Percentiles rank a stretch among this genome's conserved stretches.
These are phyloP conservation scores for Philereme vetulata DNA, from an alignment of 2,888 invertebrate genomes.

Conservation along the genomic window DNA sequence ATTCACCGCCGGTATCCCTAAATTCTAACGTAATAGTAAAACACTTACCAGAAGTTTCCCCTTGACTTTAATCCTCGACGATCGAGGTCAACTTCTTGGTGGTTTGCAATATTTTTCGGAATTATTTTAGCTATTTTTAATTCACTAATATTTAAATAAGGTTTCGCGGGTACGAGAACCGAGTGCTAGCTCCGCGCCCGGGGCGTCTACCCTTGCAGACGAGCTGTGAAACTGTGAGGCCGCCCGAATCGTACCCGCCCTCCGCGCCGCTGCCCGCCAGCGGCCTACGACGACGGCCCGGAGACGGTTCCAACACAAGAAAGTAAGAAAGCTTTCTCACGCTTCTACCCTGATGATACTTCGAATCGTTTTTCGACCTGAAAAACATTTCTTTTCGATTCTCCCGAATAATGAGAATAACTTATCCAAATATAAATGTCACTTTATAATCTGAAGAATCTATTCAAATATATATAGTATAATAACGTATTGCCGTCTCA, in stretches of 20 bases:
- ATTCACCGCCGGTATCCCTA: constrained; percentile 36
- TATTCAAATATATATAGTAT: too few species aligned
- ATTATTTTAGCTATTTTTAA: constrained; percentile 14
- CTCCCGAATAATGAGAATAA: neutral
- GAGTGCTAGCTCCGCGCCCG: constrained; percentile 11
- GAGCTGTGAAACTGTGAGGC: constrained; percentile 38
- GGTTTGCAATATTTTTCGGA: constrained; percentile 49
- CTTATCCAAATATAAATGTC: too few species aligned
- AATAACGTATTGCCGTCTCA: too few species aligned
- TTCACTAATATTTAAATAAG: constrained; percentile 56
- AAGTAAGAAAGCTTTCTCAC: constrained; percentile 32
- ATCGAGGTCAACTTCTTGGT: constrained; percentile 4
- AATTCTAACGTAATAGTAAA: constrained; percentile 36
- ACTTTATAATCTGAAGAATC: too few species aligned
- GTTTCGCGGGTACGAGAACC: constrained; percentile 46
- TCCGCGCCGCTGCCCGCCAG: constrained; percentile 23
- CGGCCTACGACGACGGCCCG: neutral
- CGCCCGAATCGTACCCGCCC: constrained; percentile 34
- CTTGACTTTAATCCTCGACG: constrained; percentile 9
- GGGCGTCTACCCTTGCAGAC: constrained; percentile 55
- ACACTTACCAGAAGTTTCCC: constrained; percentile 63
- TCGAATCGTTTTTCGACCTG: constrained; percentile 27
- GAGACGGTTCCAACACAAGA: neutral
- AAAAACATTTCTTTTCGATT: neutral
- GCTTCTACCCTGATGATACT: constrained; percentile 41